phyloP scores from a whole-genome alignment of 37 sponge, comb jelly and placozoan genomes.

The Eunapius fragilis region DNA sequence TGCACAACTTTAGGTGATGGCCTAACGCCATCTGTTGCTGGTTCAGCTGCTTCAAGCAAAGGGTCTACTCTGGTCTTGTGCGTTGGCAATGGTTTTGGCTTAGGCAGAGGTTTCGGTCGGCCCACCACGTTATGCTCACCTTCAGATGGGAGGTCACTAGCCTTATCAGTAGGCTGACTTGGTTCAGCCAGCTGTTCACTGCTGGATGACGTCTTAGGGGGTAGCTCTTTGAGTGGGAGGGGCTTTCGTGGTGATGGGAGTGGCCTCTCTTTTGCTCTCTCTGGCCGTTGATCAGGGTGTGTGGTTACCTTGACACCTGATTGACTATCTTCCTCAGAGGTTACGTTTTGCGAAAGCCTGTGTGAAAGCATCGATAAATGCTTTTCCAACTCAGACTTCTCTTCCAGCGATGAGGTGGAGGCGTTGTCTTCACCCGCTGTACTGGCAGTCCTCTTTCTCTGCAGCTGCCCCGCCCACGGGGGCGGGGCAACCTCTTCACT shows the following conservation, averaged over 20 bases:
- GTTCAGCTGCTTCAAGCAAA: background rate
- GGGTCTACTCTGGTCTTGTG: background rate
- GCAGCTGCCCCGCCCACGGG: slow-evolving; percentile 54
- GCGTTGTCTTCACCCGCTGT: background rate
- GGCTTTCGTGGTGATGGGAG: background rate
- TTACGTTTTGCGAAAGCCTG: background rate
- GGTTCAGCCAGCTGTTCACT: background rate
- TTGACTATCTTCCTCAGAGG: background rate
- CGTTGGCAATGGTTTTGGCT: background rate
- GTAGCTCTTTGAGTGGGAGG: background rate
- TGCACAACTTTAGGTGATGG: background rate
- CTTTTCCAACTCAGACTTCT: background rate
- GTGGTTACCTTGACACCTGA: background rate
- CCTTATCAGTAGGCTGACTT: background rate
- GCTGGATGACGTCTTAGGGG: background rate
- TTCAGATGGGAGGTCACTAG: background rate
- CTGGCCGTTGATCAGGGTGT: slow-evolving; percentile 1
- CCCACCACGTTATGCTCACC: background rate
- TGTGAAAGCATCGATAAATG: background rate
- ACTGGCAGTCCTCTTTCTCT: background rate
- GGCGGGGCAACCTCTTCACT: slow-evolving; percentile 25
- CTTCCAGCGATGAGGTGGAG: slow-evolving; percentile 4
- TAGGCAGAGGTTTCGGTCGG: background rate
- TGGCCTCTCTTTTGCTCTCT: background rate
- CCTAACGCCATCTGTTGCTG: background rate